Base-by-base conservation (phyloP, 2,888 invertebrate genomes). In the Diarsia rubi region DNA sequence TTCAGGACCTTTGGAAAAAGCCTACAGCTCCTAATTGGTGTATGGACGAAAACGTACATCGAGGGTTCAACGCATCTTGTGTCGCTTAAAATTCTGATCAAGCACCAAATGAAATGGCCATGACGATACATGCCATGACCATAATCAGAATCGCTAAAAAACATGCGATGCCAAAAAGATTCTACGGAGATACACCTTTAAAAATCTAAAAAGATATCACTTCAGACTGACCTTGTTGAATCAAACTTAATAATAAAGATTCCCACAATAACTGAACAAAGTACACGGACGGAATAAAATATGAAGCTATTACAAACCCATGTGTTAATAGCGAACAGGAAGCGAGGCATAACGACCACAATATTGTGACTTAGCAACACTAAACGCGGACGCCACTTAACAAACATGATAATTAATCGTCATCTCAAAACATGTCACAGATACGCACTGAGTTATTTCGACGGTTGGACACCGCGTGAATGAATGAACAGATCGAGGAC, bases 401-500 rank as follows among this genome's bases (percentile, higher is more conserved):
- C 75, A 73, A 78, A 73, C 81, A 83, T 76, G 63, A 78, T 68
- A 87, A 87, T 87, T 86, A 86, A 83, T 79, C 73, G 78, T 79
- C 75, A 83, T 86, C 83, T 86, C 78, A 31, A 78, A 79, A 75
- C 84, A 84, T 84, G 86, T 82, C 78, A 81, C 86, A 86, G 70
- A 79, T 75, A 67, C 69, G 64, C 81, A 76, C 63, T 83, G 85
- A 86, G 85, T 87, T 88, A 86, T 88, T 87, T 88, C 74, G 85
- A 82, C 76, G 76, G 80, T 73, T 68, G 77, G 70, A 86, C 79
- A 72, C 71, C 42, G 63, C 27, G 63, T 81, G 86, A 88, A 88
- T 88, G 75, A 79, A 68, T 88, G 79, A 84, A 76, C 86, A 73
- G 68, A 77, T 77, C 67, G 83, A 44, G 62, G 62, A 78, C 79